A percentile compares a stretch with the other conserved stretches of the same genome.
phyloP scores from a whole-genome alignment of 1,140 invertebrate species.

The Tetragonula clypearis region DNA sequence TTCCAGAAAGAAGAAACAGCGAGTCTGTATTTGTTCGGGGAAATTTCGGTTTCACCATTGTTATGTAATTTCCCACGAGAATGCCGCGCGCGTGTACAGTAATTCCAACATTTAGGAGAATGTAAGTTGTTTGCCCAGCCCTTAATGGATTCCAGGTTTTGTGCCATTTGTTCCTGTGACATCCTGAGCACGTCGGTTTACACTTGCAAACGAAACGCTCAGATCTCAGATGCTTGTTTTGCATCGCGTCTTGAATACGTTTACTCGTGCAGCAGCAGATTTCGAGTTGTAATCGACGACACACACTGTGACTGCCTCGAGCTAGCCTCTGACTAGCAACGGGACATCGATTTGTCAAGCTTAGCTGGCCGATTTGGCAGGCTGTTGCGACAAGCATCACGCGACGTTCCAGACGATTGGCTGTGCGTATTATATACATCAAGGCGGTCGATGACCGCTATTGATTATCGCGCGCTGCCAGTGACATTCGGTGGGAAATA shows the following conservation, averaged over 20 bases:
- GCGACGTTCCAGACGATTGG: slow-evolving; percentile 48
- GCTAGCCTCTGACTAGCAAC: background rate
- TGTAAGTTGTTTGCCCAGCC: too few relatives aligned
- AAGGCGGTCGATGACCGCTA: slow-evolving; percentile 21
- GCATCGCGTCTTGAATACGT: background rate
- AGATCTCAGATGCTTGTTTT: background rate
- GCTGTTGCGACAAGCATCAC: slow-evolving; percentile 3
- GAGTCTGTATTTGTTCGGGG: background rate
- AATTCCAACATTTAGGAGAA: background rate
- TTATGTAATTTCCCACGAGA: background rate
- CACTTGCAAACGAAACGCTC: background rate
- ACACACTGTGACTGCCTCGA: too few relatives aligned
- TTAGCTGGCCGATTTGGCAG: slow-evolving; percentile 28
- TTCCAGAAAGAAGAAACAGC: background rate
- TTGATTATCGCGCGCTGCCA: slow-evolving; percentile 58
- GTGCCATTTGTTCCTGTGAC: background rate
- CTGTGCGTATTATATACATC: background rate
- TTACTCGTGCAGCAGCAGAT: background rate
- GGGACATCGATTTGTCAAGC: slow-evolving; percentile 34
- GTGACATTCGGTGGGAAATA: slow-evolving; percentile 54
- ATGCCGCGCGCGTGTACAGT: background rate
- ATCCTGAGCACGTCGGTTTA: background rate
- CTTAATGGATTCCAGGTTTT: background rate
- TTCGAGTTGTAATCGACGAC: background rate
- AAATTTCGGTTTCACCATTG: background rate